Evolutionary conservation across 2,797 vertebrate species (phyloP).

Genomic region (Catostomus latipinnis): DNA sequence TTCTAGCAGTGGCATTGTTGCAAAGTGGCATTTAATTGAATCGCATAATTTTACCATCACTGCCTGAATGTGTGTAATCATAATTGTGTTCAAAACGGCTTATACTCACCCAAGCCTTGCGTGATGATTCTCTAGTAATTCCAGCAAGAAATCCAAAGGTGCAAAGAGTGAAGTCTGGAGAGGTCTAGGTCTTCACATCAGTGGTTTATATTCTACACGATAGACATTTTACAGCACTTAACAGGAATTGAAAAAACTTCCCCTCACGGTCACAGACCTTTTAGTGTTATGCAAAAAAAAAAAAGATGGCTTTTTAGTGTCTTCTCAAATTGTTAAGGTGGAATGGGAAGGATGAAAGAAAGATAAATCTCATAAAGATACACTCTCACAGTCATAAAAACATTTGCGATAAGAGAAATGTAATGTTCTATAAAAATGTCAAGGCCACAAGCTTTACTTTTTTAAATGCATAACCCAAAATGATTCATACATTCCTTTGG

Average conservation of each 20-base stretch:
- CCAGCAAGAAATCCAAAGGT: conserved; percentile 46
- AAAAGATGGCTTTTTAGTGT: conserved; percentile 12
- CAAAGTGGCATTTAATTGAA: background rate
- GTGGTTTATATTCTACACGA: conserved; percentile 49
- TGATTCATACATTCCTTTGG: conserved; percentile 21
- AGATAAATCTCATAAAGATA: conserved; percentile 45
- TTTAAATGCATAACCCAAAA: conserved; percentile 16
- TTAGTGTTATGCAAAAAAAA: conserved; percentile 52
- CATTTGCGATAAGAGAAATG: conserved; percentile 11
- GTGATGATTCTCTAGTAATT: conserved; percentile 5
- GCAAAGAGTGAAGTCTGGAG: conserved; percentile 13
- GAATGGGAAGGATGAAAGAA: conserved; percentile 3
- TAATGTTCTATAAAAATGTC: conserved; percentile 14
- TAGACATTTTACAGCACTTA: conserved; percentile 52
- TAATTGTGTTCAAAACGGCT: background rate
- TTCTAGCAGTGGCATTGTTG: background rate
- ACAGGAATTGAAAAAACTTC: conserved; percentile 39
- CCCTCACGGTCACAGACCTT: conserved; percentile 54
- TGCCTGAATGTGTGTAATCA: background rate
- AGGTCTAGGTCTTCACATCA: conserved; percentile 8
- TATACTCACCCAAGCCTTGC: conserved; percentile 43
- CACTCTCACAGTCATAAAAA: conserved; percentile 25
- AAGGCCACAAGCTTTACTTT: conserved; percentile 9
- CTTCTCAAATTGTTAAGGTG: conserved; percentile 12
- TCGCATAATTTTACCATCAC: background rate